Base-by-base conservation (phyloP, 92 coral and sea anemone species). In the Zoanthus solanderi region DNA sequence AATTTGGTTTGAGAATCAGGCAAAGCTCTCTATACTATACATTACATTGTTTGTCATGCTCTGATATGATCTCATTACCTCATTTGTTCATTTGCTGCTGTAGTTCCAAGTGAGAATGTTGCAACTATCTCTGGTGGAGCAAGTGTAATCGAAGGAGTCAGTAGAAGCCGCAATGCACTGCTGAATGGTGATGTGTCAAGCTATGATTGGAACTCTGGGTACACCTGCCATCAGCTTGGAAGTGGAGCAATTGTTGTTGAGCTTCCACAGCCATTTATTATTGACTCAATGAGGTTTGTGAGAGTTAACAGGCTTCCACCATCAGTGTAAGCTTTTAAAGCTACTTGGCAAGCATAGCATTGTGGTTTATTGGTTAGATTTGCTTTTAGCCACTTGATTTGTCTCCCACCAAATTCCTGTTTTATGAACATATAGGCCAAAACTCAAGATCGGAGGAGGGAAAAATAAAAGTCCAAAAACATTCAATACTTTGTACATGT, bases 121-220 rank as follows among this genome's bases (percentile, higher is more conserved):
- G 95, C 99, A 2, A 81, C 92, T 2, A 90, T 95, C 9, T 88
- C 90, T 9, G 88, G 92, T 71, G 95, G 99, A 83, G 98, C 99
- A 16, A 94, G 97, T 78, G 99, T 97, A 44, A 92, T 97, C 13
- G 99, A 97, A 63, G 99, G 99, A 10, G 99, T 97, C 78, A 97
- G 99, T 76, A 94, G 99, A 75, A 97, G 98, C 85, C 98, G 99
- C 78, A 95, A 97, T 90, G 99, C 98, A 4, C 91, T 97, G 72
- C 88, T 97, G 48, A 97, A 97, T 83, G 96, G 95, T 14, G 98
- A 97, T 78, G 92, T 90, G 68, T 92, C 94, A 69, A 87, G 87
- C 89, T 97, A 97, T 75, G 98, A 97, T 66, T 97, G 99, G 99
- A 96, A 97, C 89, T 95, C 98, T 15, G 99, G 99, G 12, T 97